These are phyloP conservation scores for Pristiophorus japonicus DNA, from an alignment of 2,113 vertebrate genomes.

Conservation along the genomic window DNA sequence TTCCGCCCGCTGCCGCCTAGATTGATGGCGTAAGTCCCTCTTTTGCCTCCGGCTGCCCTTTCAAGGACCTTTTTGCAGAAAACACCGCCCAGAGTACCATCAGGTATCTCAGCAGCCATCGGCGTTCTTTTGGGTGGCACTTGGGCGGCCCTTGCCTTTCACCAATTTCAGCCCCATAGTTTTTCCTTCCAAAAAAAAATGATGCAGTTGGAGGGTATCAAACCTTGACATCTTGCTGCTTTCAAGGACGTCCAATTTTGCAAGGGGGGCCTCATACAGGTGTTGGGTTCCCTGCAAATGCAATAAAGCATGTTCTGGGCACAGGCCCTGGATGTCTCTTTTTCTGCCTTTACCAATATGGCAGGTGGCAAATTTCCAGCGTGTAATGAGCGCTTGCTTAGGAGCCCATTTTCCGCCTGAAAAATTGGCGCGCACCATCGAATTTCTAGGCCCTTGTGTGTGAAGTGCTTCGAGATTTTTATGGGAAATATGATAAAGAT, in stretches of 20 bases:
- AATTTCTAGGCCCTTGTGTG: too few species aligned
- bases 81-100: too few species aligned
- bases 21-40: too few species aligned
- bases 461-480: too few species aligned
- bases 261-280: not conserved
- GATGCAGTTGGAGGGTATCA: not conserved
- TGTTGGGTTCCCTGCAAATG: not conserved
- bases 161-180: too few species aligned
- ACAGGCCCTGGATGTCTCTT: not conserved
- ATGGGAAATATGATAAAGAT: too few species aligned
- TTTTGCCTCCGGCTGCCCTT: too few species aligned
- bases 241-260: not conserved
- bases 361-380: not conserved
- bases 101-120: too few species aligned
- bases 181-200: not conserved
- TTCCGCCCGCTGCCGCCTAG: too few species aligned
- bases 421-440: not conserved
- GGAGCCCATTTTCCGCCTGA: not conserved
- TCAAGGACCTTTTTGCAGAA: too few species aligned
- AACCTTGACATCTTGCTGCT: not conserved
- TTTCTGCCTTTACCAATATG: not conserved
- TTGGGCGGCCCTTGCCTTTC: too few species aligned
- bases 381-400: not conserved
- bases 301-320: not conserved
- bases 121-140: too few species aligned